Conservation (phyloP, 1,140 invertebrate genomes). For the Eupristina koningsbergeri region DNA sequence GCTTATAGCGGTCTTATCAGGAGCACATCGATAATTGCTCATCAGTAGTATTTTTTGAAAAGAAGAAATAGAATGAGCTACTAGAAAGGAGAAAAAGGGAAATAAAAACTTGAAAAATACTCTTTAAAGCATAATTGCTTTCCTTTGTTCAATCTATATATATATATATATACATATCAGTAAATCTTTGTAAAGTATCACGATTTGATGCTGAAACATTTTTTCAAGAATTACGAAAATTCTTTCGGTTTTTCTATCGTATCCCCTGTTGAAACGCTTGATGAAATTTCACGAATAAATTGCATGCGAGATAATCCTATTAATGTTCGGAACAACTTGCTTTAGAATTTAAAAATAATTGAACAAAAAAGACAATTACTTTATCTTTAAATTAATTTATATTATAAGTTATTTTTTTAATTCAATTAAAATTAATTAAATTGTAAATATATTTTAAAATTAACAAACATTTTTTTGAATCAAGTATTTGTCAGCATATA, state of each 20-base stretch:
- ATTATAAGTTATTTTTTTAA: too few relatives aligned
- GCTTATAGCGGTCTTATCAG: not conserved
- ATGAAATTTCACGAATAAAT: not conserved
- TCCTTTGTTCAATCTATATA: constrained; percentile 42
- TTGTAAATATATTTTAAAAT: too few relatives aligned
- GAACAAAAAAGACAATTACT: not conserved
- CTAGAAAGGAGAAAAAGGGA: too few relatives aligned
- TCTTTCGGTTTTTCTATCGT: not conserved
- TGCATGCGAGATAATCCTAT: not conserved
- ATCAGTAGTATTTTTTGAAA: not conserved
- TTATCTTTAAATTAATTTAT: not conserved
- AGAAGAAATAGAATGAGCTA: too few relatives aligned
- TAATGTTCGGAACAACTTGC: not conserved
- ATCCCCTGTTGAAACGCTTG: not conserved
- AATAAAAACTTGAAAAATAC: constrained; percentile 5
- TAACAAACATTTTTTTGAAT: too few relatives aligned
- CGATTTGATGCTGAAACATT: not conserved
- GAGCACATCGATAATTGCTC: constrained; percentile 22
- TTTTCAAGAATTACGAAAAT: not conserved
- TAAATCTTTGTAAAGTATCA: not conserved
- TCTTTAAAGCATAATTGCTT: constrained; percentile 54
- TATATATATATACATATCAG: not conserved
- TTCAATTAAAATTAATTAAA: too few relatives aligned
- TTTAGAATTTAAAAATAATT: not conserved
- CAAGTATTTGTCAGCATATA: too few relatives aligned